A percentile compares a stretch with the other conserved stretches of the same genome.
Conservation (phyloP, 2,113 vertebrate species). For the Dendrocopos noguchii region DNA sequence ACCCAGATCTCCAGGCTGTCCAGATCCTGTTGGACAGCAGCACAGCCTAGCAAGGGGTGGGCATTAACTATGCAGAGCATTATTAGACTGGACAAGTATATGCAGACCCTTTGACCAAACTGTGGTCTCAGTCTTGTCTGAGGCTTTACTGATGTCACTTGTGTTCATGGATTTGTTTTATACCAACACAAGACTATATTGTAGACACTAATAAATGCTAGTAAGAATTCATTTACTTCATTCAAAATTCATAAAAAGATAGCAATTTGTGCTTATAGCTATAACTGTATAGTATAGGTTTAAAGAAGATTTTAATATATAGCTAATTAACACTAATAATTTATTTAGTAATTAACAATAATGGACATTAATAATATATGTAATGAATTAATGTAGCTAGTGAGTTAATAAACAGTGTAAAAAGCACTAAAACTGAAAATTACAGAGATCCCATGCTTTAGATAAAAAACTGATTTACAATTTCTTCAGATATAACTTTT, state of each 20-base stretch:
- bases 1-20: too few relatives aligned
- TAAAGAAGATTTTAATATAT: not conserved
- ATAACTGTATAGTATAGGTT: not conserved
- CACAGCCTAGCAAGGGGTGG: too few relatives aligned
- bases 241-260: not conserved
- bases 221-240: not conserved
- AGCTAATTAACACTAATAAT: slow-evolving; percentile 15
- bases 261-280: not conserved
- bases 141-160: not conserved
- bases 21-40: too few relatives aligned
- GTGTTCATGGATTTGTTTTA: not conserved
- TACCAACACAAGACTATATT: not conserved
- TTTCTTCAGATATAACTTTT: not conserved
- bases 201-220: not conserved
- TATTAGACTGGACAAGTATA: not conserved
- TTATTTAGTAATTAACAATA: slow-evolving; percentile 20
- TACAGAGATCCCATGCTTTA: not conserved
- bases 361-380: not conserved
- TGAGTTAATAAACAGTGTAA: not conserved
- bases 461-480: not conserved
- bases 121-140: not conserved
- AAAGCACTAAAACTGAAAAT: slow-evolving; percentile 22
- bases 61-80: not conserved
- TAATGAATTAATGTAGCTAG: not conserved
- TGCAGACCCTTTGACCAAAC: not conserved